phyloP scores from a whole-genome alignment of 37 sponge, comb jelly and placozoan genomes.

The Ianthella basta region DNA sequence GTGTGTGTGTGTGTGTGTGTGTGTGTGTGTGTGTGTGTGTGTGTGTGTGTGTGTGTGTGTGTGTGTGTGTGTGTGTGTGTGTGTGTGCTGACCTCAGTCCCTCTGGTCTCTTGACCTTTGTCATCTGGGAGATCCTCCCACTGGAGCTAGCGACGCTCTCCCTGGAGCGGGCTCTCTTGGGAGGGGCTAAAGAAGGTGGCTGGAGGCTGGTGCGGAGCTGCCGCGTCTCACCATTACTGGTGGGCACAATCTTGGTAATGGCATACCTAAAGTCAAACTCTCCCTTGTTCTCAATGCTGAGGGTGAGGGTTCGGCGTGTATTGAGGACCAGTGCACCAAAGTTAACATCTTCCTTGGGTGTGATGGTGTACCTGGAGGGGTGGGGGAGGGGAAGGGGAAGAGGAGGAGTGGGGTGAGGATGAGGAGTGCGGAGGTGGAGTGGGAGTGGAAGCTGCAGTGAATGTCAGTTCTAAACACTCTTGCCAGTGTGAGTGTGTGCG shows the following conservation, averaged over 20 bases:
- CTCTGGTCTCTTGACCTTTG: slow-evolving; percentile 25
- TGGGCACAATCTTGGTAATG: slow-evolving; percentile 59
- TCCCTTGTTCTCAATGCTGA: slow-evolving; percentile 92
- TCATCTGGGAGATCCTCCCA: slow-evolving; percentile 13
- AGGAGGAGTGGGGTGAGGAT: too few relatives aligned
- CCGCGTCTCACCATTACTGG: slow-evolving; percentile 5
- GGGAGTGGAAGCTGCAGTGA: too few relatives aligned
- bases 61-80: too few relatives aligned
- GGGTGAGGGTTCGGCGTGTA: slow-evolving; percentile 53
- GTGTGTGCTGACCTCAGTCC: slow-evolving; percentile 13
- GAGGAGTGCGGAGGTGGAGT: not conserved
- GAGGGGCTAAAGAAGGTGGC: not conserved
- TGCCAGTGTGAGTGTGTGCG: too few relatives aligned
- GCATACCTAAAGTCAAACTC: slow-evolving; percentile 97
- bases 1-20: too few relatives aligned
- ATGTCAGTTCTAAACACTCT: too few relatives aligned
- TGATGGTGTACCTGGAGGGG: slow-evolving; percentile 67
- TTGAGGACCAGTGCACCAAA: slow-evolving; percentile 86
- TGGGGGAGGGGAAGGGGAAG: not conserved
- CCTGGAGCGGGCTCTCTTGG: slow-evolving; percentile 22
- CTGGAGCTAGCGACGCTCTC: slow-evolving; percentile 27
- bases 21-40: too few relatives aligned
- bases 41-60: not conserved
- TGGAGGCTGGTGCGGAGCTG: not conserved
- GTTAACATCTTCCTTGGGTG: slow-evolving; percentile 88